These are phyloP conservation scores for Saxidomus purpurata DNA, from an alignment of 1,140 invertebrate species.

Conservation along the genomic window DNA sequence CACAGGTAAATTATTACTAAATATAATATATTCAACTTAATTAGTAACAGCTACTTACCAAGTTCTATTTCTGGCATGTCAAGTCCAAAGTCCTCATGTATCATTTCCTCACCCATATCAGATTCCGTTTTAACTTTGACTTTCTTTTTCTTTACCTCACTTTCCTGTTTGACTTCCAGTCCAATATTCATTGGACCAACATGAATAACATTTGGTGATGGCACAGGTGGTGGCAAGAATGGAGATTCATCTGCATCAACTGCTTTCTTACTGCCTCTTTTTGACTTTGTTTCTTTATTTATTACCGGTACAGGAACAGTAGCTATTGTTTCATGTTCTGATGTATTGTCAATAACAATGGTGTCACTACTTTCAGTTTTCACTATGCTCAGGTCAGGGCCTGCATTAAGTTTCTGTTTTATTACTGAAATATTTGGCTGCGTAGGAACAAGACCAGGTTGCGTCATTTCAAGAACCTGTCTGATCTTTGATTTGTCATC, in stretches of 20 bases:
- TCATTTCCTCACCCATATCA: conserved; percentile 43
- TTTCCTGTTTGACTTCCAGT: conserved; percentile 26
- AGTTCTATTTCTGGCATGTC: conserved; percentile 56
- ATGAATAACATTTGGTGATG: conserved; percentile 51
- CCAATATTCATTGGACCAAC: conserved; percentile 54
- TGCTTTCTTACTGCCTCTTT: neutral
- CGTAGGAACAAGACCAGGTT: neutral
- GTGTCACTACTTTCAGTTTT: neutral
- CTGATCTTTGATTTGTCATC: conserved; percentile 28
- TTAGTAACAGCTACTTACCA: too few species aligned
- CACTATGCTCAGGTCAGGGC: neutral
- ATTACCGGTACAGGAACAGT: neutral
- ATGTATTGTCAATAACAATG: neutral
- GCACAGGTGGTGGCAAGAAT: neutral
- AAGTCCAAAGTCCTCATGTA: conserved; percentile 55
- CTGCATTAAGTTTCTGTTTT: conserved; percentile 28
- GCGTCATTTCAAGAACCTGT: conserved; percentile 35
- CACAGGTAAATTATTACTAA: too few species aligned
- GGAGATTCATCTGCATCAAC: neutral
- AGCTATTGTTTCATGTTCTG: neutral
- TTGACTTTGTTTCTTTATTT: neutral
- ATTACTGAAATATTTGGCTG: conserved; percentile 15
- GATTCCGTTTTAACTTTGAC: neutral
- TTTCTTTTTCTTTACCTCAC: conserved; percentile 25
- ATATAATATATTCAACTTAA: too few species aligned